Evolutionary conservation across 2,888 invertebrate genomes (phyloP), one percentile per base, ranked within the genome.

Genomic region (Andrena trimmerana): DNA sequence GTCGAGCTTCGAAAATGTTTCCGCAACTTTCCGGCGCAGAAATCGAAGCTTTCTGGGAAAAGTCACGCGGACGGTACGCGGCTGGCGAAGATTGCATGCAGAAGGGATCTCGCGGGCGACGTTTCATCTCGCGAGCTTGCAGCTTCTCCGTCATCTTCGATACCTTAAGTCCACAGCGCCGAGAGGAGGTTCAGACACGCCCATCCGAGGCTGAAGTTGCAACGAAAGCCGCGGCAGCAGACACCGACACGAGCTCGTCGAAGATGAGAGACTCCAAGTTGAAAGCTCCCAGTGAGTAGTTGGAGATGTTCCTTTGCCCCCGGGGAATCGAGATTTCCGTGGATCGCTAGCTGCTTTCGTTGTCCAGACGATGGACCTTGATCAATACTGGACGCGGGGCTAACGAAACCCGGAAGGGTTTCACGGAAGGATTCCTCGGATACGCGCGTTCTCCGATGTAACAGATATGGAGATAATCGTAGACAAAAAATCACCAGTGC

Each of bases 221-320:
- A 54, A 48, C 48, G 62, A 52, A 48, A 60, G 29, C 42, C 59
- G 3, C 29, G 59, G 59, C 29, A 6, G 59, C 13, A 29, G 52
- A 52, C 52, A 20, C 20, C 52, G 52, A 52, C 52, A 20, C 52
- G 31, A 65, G 42, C 31, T 59, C 13, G 57, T 24, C 33, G 57
- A 73, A 66, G 66, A 73, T 59, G 73, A 73, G 36, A 66, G 66
- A 42, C 57, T 31, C 29, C 3, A 63, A 27, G 63, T 72, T 54
- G 63, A 29, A 65, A 54, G 52, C 62, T 31, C 52, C 33, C 5
- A 52, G 52, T 2, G 52, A 52, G 71, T 29, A 29, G 42, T 42
- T 24, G 10, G 29, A 66, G 48, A 48, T 48, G 13, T 13, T 50
- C 48, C 48, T 29, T 54, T 33, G 31, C 29, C 54, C 54, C 10